A percentile compares a stretch with the other conserved stretches of the same genome.
These are phyloP conservation scores for Cremastobaeus sp. DNA, from an alignment of 2,888 invertebrate genomes.

Conservation along the genomic window DNA sequence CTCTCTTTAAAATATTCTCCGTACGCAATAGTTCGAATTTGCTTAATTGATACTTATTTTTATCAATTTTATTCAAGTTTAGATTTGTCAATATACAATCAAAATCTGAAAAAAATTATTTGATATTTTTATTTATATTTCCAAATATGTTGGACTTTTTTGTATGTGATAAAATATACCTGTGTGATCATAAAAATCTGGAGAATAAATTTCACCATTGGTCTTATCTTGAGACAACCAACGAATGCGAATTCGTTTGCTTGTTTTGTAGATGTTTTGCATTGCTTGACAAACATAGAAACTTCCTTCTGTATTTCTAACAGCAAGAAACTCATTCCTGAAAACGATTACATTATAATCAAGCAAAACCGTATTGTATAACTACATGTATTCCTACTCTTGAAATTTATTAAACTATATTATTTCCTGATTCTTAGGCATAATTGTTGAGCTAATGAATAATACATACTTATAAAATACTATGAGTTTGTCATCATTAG, in stretches of 20 bases:
- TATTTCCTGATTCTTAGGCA: too few relatives aligned
- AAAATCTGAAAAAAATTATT: constrained; percentile 82
- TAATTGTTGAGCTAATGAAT: too few relatives aligned
- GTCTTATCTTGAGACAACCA: constrained; percentile 91
- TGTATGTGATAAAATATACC: constrained; percentile 78
- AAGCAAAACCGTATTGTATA: too few relatives aligned
- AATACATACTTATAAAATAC: constrained; percentile 91
- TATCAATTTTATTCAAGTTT: constrained; percentile 85
- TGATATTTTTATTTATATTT: constrained; percentile 2
- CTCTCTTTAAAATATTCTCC: constrained; percentile 89
- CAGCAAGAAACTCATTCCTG: constrained; percentile 93
- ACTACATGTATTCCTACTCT: too few relatives aligned
- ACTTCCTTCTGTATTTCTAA: constrained; percentile 92
- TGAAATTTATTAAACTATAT: too few relatives aligned
- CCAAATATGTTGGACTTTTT: neutral
- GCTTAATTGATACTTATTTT: constrained; percentile 85
- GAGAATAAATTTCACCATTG: constrained; percentile 87
- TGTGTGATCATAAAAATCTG: constrained; percentile 93
- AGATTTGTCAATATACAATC: constrained; percentile 93
- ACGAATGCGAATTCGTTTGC: constrained; percentile 91
- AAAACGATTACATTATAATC: constrained; percentile 69
- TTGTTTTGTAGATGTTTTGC: constrained; percentile 93
- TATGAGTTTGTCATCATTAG: constrained; percentile 88
- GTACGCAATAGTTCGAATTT: constrained; percentile 88
- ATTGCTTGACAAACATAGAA: constrained; percentile 93